Base-by-base conservation (phyloP, 2,797 vertebrate species). In the Protonibea diacanthus region DNA sequence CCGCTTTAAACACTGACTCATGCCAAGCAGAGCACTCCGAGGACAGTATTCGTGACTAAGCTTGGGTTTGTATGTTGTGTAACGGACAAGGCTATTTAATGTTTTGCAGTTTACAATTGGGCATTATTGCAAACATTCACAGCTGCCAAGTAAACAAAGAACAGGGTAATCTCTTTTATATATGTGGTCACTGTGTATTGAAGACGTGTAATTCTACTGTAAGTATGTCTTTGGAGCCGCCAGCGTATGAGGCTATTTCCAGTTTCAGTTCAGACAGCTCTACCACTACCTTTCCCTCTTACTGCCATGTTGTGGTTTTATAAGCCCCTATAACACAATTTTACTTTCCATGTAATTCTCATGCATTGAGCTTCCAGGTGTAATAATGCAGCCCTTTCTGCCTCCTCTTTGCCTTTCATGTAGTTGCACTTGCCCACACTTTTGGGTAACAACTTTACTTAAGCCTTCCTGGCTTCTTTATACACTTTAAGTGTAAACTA, bases 251-350 rank as follows among this genome's bases (percentile, higher is more conserved):
- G 38, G 53, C 53, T 57, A 64, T 74, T 77, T 66, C 33, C 25
- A 23, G 33, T 73, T 81, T 80, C 40, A 62, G 27, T 71, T 84
- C 55, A 67, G 71, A 74, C 76, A 76, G 74, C 73, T 77, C 74
- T 71, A 77, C 15, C 33, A 17, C 29, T 10, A 52, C 45, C 53
- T 52, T 44, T 60, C 67, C 68, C 55, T 53, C 17, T 61, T 71
- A 45, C 44, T 52, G 40, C 25, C 15, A 20, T 29, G 17, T 57
- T 58, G 8, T 60, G 75, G 21, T 78, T 57, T 75, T 84, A 53
- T 55, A 57, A 27, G 21, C 45, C 42, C 11, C 64, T 20, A 47
- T 51, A 57, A 61, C 33, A 58, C 47, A 76, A 2, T 61, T 78
- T 12, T 56, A 52, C 7, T 74, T 38, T 38, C 33, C 8, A 33